Percentiles rank a stretch among this genome's conserved stretches.
These are phyloP conservation scores for Elmis aenea DNA, from an alignment of 2,888 invertebrate genomes.

Conservation along the genomic window DNA sequence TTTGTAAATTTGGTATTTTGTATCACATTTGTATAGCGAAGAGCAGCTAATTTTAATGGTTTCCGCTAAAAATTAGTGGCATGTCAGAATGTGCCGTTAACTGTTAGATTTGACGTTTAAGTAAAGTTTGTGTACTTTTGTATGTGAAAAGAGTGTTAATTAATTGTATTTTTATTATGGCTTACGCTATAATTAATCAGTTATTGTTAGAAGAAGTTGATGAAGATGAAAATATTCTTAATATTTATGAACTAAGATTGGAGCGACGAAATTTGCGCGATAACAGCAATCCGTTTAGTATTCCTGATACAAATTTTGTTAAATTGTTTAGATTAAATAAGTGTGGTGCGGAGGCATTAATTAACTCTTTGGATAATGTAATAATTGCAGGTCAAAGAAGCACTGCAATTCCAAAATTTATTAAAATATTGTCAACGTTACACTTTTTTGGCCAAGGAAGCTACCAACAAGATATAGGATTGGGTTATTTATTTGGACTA, in stretches of 20 bases:
- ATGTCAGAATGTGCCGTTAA: too few species aligned
- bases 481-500: not conserved
- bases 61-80: too few species aligned
- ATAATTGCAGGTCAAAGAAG: not conserved
- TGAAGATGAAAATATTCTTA: too few species aligned
- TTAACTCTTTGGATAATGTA: not conserved
- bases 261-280: not conserved
- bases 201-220: not conserved
- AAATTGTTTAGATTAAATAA: not conserved
- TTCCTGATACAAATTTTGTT: not conserved
- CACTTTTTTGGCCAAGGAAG: not conserved
- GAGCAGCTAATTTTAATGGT: too few species aligned
- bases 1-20: too few species aligned
- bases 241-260: too few species aligned
- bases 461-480: not conserved
- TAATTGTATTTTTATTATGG: slow-evolving; percentile 7
- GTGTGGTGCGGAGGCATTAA: not conserved
- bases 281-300: not conserved
- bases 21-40: too few species aligned
- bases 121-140: too few species aligned
- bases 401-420: not conserved
- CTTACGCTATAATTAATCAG: not conserved
- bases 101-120: too few species aligned
- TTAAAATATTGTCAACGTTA: not conserved
- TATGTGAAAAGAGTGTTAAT: slow-evolving; percentile 10